Conservation (phyloP, 2,797 vertebrate species). For the Tympanoctomys barrerae region DNA sequence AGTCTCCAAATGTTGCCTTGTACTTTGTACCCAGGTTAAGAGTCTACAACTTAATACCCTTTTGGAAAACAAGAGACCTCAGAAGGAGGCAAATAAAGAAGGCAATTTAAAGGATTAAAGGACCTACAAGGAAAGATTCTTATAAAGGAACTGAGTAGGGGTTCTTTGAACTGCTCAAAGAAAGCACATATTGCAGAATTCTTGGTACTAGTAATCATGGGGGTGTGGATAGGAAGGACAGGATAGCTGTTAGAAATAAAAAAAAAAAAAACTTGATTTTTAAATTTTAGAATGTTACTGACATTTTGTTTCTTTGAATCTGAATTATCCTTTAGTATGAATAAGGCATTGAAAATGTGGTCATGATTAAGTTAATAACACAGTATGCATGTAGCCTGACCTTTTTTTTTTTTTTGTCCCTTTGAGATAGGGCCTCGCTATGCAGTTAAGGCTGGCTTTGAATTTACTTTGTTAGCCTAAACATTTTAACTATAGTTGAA, state of each 20-base stretch:
- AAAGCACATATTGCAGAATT: slow-evolving; percentile 35
- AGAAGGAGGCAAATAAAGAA: slow-evolving; percentile 62
- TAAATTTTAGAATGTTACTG: slow-evolving; percentile 24
- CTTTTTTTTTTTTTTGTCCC: too few species aligned
- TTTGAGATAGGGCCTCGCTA: too few species aligned
- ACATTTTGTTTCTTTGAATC: slow-evolving; percentile 48
- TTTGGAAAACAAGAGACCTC: slow-evolving; percentile 57
- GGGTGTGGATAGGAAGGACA: not conserved
- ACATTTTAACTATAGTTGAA: slow-evolving; percentile 35
- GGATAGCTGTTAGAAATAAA: slow-evolving; percentile 19
- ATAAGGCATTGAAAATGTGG: slow-evolving; percentile 55
- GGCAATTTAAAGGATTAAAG: slow-evolving; percentile 62
- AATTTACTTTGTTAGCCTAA: not conserved
- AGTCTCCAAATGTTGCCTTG: slow-evolving; percentile 44
- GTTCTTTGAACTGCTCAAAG: not conserved
- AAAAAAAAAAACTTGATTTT: not conserved
- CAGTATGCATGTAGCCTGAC: slow-evolving; percentile 29
- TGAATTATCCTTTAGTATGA: slow-evolving; percentile 33
- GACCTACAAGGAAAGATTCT: slow-evolving; percentile 35
- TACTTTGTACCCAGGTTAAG: slow-evolving; percentile 52
- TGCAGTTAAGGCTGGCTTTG: too few species aligned
- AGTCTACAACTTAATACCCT: slow-evolving; percentile 41
- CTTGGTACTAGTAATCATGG: not conserved
- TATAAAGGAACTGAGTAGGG: slow-evolving; percentile 1
- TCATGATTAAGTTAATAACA: slow-evolving; percentile 38